Evolutionary conservation across 2,797 vertebrate genomes (phyloP).

Genomic region (Anniella stebbinsi): DNA sequence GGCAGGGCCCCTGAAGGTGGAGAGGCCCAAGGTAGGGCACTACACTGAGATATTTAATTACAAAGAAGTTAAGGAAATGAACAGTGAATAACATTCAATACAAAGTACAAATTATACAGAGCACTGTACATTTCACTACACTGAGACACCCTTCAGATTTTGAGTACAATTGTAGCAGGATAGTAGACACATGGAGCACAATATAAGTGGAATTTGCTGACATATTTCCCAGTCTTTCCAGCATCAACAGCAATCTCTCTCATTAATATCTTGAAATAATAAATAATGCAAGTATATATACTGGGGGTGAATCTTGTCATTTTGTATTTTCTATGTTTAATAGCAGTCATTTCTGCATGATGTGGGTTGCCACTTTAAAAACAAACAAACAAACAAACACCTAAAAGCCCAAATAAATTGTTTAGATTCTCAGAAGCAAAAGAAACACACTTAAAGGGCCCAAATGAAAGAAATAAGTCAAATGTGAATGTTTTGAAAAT

Average conservation of each 20-base stretch:
- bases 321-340: not conserved
- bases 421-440: not conserved
- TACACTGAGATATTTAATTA: too few relatives aligned
- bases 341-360: not conserved
- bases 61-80: too few relatives aligned
- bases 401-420: not conserved
- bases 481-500: too few relatives aligned
- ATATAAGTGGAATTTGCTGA: not conserved
- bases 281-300: slow-evolving; percentile 15
- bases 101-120: too few relatives aligned
- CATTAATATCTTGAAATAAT: slow-evolving; percentile 8
- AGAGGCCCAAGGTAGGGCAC: not conserved
- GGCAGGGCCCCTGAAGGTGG: too few relatives aligned
- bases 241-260: not conserved
- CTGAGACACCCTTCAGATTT: too few relatives aligned
- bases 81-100: too few relatives aligned
- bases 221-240: not conserved
- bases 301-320: not conserved
- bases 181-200: not conserved
- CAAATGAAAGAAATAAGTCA: not conserved
- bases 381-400: not conserved
- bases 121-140: too few relatives aligned
- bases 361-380: not conserved
- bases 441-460: not conserved
- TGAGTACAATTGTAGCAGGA: too few relatives aligned